A percentile compares a stretch with the other conserved stretches of the same genome.
phyloP scores from a whole-genome alignment of 2,888 invertebrate species.

The Patella caerulea region DNA sequence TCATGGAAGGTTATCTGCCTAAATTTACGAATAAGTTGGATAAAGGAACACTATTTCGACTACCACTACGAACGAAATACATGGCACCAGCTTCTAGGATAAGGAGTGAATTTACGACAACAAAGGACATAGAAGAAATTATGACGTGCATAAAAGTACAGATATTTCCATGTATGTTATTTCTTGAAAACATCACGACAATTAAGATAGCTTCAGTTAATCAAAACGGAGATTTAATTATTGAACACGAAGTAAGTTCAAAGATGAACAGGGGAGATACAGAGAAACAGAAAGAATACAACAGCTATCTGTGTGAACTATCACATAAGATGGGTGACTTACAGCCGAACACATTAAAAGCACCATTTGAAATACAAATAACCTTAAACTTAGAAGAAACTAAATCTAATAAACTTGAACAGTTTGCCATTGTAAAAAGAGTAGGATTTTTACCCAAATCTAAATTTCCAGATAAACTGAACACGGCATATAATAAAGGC shows the following conservation, averaged over 20 bases:
- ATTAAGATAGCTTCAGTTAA: constrained; percentile 44
- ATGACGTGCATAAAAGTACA: constrained; percentile 10
- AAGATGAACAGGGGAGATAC: constrained; percentile 19
- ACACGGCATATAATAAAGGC: constrained; percentile 36
- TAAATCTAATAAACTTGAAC: constrained; percentile 16
- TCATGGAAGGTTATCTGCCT: constrained; percentile 20
- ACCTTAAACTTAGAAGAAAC: constrained; percentile 25
- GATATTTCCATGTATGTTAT: constrained; percentile 54
- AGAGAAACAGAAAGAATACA: constrained; percentile 22
- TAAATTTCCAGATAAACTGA: constrained; percentile 35
- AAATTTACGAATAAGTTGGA: not conserved
- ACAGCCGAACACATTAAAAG: not conserved
- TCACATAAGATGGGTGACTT: constrained; percentile 16
- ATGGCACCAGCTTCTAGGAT: constrained; percentile 52
- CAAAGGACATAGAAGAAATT: constrained; percentile 10
- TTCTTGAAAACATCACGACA: constrained; percentile 56
- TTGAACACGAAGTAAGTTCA: constrained; percentile 32
- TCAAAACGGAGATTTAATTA: constrained; percentile 26
- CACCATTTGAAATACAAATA: constrained; percentile 13
- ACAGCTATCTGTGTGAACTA: constrained; percentile 11
- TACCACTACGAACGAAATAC: constrained; percentile 48
- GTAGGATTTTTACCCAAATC: constrained; percentile 45
- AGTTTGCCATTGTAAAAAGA: constrained; percentile 53
- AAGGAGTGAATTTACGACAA: not conserved
- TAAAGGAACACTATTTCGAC: constrained; percentile 51